These are phyloP conservation scores for Drosophila kohkoa DNA, from an alignment of 1,140 invertebrate species.

Conservation along the genomic window DNA sequence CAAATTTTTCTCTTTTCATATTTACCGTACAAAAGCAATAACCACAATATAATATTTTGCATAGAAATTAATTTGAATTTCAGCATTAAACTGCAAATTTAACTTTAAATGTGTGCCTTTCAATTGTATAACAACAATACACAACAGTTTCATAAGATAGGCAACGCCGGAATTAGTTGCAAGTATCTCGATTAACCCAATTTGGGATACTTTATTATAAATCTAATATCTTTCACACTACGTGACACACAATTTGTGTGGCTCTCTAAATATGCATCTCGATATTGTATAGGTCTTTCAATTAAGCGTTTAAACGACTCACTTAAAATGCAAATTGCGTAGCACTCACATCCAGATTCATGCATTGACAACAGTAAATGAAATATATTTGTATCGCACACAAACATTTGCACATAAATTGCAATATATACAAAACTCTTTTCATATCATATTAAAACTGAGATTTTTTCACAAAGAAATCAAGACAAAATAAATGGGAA, in stretches of 20 bases:
- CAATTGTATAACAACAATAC: not conserved
- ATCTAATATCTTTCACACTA: conserved; percentile 11
- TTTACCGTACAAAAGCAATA: too few relatives aligned
- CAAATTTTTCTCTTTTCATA: too few relatives aligned
- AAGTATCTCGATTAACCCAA: conserved; percentile 11
- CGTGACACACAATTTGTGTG: conserved; percentile 41
- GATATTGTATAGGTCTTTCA: conserved; percentile 62
- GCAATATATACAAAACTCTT: conserved; percentile 53
- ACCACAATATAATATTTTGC: too few relatives aligned
- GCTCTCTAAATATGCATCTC: conserved; percentile 62
- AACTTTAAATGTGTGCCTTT: not conserved
- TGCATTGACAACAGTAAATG: conserved; percentile 49
- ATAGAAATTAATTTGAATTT: too few relatives aligned
- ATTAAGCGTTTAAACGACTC: conserved; percentile 78
- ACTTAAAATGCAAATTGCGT: conserved; percentile 81
- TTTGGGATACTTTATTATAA: conserved; percentile 10
- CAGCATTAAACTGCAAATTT: not conserved
- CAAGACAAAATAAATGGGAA: conserved; percentile 2
- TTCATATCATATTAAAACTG: conserved; percentile 50
- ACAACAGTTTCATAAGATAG: not conserved
- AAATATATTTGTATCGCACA: conserved; percentile 37
- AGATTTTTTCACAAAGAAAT: conserved; percentile 16
- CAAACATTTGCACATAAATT: conserved; percentile 25
- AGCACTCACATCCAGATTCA: conserved; percentile 61
- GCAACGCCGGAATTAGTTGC: not conserved